Evolutionary conservation across 1,140 invertebrate species (phyloP).

Genomic region (Zaprionus davidi): DNA sequence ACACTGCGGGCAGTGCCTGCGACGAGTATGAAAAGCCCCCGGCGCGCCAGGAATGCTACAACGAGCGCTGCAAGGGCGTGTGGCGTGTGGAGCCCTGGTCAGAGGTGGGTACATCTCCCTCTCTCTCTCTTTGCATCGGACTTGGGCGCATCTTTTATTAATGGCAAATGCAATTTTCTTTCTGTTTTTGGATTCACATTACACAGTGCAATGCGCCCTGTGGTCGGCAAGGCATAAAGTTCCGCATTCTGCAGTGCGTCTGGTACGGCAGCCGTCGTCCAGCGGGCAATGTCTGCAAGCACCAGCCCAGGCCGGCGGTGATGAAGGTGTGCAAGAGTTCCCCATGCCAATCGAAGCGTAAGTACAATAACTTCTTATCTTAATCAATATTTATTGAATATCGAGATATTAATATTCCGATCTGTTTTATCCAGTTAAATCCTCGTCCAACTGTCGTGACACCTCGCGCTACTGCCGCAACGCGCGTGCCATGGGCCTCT

Average conservation of each 20-base stretch:
- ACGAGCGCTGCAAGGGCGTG: conserved; percentile 91
- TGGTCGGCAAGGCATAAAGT: conserved; percentile 89
- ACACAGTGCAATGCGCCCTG: conserved; percentile 91
- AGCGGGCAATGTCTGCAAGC: conserved; percentile 92
- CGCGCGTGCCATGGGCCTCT: conserved; percentile 93
- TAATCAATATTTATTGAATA: neutral
- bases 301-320: conserved; percentile 89
- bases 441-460: conserved; percentile 87
- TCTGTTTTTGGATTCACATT: conserved; percentile 10
- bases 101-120: conserved; percentile 87
- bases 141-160: conserved; percentile 38
- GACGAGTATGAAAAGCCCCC: conserved; percentile 88
- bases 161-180: conserved; percentile 35
- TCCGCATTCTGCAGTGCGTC: conserved; percentile 93
- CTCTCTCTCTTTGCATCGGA: neutral
- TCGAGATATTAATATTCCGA: neutral
- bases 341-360: conserved; percentile 86
- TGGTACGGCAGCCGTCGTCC: conserved; percentile 93
- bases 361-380: conserved; percentile 44
- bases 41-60: conserved; percentile 90
- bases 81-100: conserved; percentile 95
- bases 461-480: conserved; percentile 91
- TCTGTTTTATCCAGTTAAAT: conserved; percentile 25
- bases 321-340: conserved; percentile 90
- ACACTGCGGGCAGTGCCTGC: conserved; percentile 87